phyloP scores from a whole-genome alignment of 1,140 invertebrate species.

The Drosophila repleta region DNA sequence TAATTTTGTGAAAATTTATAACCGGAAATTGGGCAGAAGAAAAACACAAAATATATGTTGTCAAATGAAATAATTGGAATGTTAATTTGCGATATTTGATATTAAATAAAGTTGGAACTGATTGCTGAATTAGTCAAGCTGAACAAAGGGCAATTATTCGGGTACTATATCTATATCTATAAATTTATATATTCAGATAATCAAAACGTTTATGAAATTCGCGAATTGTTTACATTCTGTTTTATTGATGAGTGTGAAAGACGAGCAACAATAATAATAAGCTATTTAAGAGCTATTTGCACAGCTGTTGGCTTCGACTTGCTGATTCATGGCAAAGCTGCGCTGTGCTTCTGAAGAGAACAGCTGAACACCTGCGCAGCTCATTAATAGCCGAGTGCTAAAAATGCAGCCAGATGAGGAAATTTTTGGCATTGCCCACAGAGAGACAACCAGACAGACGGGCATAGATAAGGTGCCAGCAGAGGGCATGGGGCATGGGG shows the following conservation, averaged over 20 bases:
- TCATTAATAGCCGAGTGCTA: conserved; percentile 35
- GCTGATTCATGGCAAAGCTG: conserved; percentile 18
- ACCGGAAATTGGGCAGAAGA: background rate
- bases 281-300: conserved; percentile 19
- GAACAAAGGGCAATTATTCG: too few relatives aligned
- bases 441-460: background rate
- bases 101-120: too few relatives aligned
- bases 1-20: background rate
- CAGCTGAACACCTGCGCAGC: conserved; percentile 15
- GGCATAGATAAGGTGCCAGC: conserved; percentile 18
- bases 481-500: background rate
- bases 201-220: conserved; percentile 1
- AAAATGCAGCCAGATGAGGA: conserved; percentile 30
- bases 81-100: background rate
- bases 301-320: conserved; percentile 19
- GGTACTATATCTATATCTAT: background rate
- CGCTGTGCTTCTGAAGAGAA: conserved; percentile 1
- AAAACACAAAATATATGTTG: background rate
- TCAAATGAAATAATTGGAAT: background rate
- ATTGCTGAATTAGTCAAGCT: too few relatives aligned
- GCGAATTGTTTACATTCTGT: background rate
- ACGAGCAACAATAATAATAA: background rate
- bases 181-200: background rate
- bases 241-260: background rate
- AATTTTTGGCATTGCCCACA: conserved; percentile 3